Conservation (phyloP, 2,113 vertebrate genomes). For the Pomatostomus ruficeps region DNA sequence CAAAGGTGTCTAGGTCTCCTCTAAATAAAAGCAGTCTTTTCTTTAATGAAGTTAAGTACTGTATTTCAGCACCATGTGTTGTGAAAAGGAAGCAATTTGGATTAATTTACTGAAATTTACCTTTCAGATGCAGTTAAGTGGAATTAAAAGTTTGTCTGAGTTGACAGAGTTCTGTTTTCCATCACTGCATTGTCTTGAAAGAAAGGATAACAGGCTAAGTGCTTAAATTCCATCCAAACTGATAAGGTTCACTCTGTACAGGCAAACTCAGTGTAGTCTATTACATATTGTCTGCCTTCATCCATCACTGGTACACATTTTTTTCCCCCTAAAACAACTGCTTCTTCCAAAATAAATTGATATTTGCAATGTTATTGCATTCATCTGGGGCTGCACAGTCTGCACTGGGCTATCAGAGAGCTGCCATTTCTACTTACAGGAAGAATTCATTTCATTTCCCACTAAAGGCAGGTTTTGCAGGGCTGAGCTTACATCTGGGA, state of each 20-base stretch:
- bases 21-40: slow-evolving; percentile 70
- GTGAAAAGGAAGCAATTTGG: slow-evolving; percentile 67
- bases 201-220: slow-evolving; percentile 55
- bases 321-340: background rate
- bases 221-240: slow-evolving; percentile 63
- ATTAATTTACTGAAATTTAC: slow-evolving; percentile 67
- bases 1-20: slow-evolving; percentile 52
- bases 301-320: background rate
- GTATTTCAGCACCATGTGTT: slow-evolving; percentile 60
- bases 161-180: slow-evolving; percentile 56
- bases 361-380: slow-evolving; percentile 10
- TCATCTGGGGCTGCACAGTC: background rate
- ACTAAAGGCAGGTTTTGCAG: background rate
- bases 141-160: slow-evolving; percentile 46
- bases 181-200: slow-evolving; percentile 61
- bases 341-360: background rate
- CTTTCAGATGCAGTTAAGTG: slow-evolving; percentile 65
- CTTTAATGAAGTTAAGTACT: slow-evolving; percentile 68
- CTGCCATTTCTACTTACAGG: background rate
- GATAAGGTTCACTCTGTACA: slow-evolving; percentile 43
- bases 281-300: slow-evolving; percentile 39
- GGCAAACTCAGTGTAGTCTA: slow-evolving; percentile 25
- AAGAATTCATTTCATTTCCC: slow-evolving; percentile 4
- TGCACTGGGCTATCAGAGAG: slow-evolving; percentile 12
- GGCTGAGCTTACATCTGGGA: background rate